Percentiles rank a stretch among this genome's conserved stretches.
Conservation (phyloP, 2,888 invertebrate species). For the Atethmia centrago region DNA sequence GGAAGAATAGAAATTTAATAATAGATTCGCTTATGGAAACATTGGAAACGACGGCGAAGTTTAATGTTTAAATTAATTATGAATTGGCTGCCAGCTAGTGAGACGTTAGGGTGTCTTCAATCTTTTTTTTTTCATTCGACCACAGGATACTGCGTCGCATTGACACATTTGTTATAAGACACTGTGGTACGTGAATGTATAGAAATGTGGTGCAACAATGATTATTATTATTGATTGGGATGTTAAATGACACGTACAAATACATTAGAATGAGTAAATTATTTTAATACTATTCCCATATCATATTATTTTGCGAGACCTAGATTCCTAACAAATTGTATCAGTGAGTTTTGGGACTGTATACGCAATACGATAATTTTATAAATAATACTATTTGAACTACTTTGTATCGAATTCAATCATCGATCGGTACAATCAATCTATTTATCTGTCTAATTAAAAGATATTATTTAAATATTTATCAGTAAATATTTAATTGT, state of each 20-base stretch:
- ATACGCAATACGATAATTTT: slow-evolving; percentile 61
- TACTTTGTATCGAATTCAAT: slow-evolving; percentile 51
- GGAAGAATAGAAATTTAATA: not conserved
- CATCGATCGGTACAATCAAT: slow-evolving; percentile 46
- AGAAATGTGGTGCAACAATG: slow-evolving; percentile 15
- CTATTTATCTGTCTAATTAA: slow-evolving; percentile 50
- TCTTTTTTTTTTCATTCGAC: not conserved
- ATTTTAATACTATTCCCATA: slow-evolving; percentile 34
- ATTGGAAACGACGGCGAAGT: slow-evolving; percentile 3
- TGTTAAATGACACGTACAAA: slow-evolving; percentile 42
- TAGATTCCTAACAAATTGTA: slow-evolving; percentile 56
- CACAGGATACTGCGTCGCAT: slow-evolving; percentile 1
- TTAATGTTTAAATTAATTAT: slow-evolving; percentile 11
- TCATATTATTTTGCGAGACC: slow-evolving; percentile 44
- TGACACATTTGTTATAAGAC: slow-evolving; percentile 5
- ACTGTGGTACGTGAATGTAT: slow-evolving; percentile 1
- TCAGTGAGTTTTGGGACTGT: slow-evolving; percentile 60
- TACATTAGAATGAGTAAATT: slow-evolving; percentile 36
- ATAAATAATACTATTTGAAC: slow-evolving; percentile 53
- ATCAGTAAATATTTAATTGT: slow-evolving; percentile 49
- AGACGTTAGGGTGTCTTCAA: not conserved
- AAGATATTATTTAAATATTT: slow-evolving; percentile 48
- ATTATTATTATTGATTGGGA: slow-evolving; percentile 15
- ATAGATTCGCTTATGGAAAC: slow-evolving; percentile 16
- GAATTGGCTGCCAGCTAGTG: not conserved